Evolutionary conservation across 2,888 invertebrate genomes (phyloP), one percentile per base, ranked within the genome.

Genomic region (Hylaea fasciaria): DNA sequence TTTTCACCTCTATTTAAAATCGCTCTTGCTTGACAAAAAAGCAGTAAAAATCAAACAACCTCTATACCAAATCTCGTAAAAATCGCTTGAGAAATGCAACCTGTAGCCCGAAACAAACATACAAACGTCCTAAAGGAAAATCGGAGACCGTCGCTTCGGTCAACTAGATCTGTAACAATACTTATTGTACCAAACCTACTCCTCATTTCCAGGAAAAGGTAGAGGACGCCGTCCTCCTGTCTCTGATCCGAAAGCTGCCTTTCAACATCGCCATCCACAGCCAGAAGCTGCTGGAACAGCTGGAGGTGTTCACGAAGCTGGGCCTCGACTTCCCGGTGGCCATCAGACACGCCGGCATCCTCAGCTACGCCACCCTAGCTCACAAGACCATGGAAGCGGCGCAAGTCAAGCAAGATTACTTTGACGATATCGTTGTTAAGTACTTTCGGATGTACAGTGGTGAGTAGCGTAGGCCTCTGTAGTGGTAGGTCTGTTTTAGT

Each of bases 401-500:
- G 65, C 66, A 88, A 82, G 78, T 95, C 85, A 82, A 94, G 85
- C 71, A 93, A 52, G 95, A 95, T 68, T 93, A 94, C 59, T 93
- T 95, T 53, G 96, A 96, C 64, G 94, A 94, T 71, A 94, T 95
- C 55, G 95, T 95, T 0, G 94, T 95, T 57, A 93, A 94, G 59
- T 96, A 95, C 76, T 94, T 96, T 60, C 94, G 95, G 76, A 94
- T 94, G 82, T 95, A 95, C 66, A 94, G 95, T 71, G 95, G 96
- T 95, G n/a, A 78, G 86, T 78, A n/a, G 5, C 10, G 2, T 35
- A 35, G 11, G 28, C 28, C 7, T 28, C 28, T 28, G 7, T 28
- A n/a, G n/a, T n/a, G n/a, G n/a, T n/a, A n/a, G n/a, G n/a, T n/a
- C n/a, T n/a, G n/a, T n/a, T n/a, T n/a, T n/a, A n/a, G n/a, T n/a